phyloP scores from a whole-genome alignment of 2,797 vertebrate species.

The Prionace glauca region DNA sequence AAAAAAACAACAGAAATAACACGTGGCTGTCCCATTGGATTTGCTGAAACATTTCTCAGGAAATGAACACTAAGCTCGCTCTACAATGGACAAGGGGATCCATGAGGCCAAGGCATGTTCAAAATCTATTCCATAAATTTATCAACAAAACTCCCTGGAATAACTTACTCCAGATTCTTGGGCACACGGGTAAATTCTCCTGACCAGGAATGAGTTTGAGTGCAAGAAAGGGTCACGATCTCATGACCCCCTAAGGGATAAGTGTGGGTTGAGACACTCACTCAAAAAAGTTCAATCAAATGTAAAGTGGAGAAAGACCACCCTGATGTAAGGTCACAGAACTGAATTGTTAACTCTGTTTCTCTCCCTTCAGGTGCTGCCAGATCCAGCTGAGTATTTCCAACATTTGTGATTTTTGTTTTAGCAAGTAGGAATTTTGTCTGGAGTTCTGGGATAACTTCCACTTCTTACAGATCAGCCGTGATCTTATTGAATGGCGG shows the following conservation, averaged over 20 bases:
- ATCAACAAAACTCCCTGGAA: background rate
- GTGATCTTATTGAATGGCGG: too few relatives aligned
- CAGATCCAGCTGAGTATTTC: too few relatives aligned
- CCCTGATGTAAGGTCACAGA: too few relatives aligned
- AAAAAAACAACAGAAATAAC: background rate
- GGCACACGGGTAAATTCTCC: background rate
- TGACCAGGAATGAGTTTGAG: background rate
- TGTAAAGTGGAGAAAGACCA: too few relatives aligned
- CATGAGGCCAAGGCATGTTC: background rate
- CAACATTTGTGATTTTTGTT: too few relatives aligned
- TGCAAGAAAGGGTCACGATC: too few relatives aligned
- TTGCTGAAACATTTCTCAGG: background rate
- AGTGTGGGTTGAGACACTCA: too few relatives aligned
- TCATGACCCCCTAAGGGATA: too few relatives aligned
- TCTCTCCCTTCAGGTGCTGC: too few relatives aligned
- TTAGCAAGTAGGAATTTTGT: background rate
- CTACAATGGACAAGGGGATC: background rate
- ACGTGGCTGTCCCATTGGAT: background rate
- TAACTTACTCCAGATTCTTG: background rate
- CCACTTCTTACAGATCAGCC: too few relatives aligned
- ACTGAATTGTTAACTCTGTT: too few relatives aligned
- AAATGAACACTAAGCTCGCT: background rate
- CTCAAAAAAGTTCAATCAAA: too few relatives aligned
- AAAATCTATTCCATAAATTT: background rate
- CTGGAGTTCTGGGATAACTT: background rate